Percentiles rank a stretch among this genome's conserved stretches.
phyloP scores from a whole-genome alignment of 2,113 vertebrate species.

The Phylloscopus trochiloides region DNA sequence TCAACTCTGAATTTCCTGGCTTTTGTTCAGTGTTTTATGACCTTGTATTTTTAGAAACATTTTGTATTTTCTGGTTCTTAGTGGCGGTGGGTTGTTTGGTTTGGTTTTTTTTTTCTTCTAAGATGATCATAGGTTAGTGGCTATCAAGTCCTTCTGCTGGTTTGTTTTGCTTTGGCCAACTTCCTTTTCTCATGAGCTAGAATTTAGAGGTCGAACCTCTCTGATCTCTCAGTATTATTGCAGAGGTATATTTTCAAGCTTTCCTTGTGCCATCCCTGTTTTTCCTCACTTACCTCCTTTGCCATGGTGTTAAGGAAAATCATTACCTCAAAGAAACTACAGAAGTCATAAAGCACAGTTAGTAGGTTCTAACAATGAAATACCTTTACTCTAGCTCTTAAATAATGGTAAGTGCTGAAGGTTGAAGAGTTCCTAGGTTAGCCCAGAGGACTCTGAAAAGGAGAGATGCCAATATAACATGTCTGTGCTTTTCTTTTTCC shows the following conservation, averaged over 20 bases:
- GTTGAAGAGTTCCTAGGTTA: not conserved
- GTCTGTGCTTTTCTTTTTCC: not conserved
- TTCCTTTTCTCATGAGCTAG: not conserved
- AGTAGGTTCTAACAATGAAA: not conserved
- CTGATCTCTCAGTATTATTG: not conserved
- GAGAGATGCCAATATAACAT: not conserved
- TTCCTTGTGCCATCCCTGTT: not conserved
- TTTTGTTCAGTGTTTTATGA: conserved; percentile 44
- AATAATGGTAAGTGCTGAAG: not conserved
- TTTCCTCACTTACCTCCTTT: not conserved
- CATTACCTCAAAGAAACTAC: not conserved
- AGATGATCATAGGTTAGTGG: not conserved
- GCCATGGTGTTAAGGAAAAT: not conserved
- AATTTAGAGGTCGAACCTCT: not conserved
- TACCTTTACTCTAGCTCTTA: not conserved
- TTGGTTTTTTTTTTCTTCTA: not conserved
- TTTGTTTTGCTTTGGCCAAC: not conserved
- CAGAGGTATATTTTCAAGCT: not conserved
- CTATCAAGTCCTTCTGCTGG: not conserved
- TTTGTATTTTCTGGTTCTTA: conserved; percentile 23
- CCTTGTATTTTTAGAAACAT: conserved; percentile 51
- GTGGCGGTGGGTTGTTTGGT: not conserved
- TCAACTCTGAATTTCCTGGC: conserved; percentile 35
- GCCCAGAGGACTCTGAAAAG: not conserved
- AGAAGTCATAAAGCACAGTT: not conserved